phyloP scores from a whole-genome alignment of 53 echinoderm and acorn worm species.

The Crossaster papposus region DNA sequence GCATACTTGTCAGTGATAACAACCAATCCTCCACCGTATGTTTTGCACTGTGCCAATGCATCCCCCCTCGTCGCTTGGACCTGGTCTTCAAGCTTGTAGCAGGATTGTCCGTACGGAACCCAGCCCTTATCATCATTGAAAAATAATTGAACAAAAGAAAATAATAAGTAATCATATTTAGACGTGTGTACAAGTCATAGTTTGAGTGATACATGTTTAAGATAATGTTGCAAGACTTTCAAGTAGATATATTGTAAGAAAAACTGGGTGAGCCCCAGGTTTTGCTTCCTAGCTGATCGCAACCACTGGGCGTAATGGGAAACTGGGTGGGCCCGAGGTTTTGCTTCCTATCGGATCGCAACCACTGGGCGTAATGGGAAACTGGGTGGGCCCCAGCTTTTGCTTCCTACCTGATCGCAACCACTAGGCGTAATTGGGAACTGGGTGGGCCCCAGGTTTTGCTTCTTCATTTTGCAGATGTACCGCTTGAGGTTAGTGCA shows the following conservation, averaged over 20 bases:
- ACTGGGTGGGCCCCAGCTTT: no score
- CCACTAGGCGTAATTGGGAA: slow-evolving; percentile 52
- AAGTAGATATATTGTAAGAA: no score
- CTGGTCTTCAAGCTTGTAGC: slow-evolving; percentile 72
- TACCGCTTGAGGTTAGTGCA: slow-evolving; percentile 63
- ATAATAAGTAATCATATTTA: not conserved
- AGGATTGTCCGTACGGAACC: slow-evolving; percentile 79
- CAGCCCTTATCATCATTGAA: slow-evolving; percentile 66
- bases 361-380: no score
- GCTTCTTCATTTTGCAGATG: slow-evolving; percentile 72
- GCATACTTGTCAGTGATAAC: slow-evolving; percentile 73
- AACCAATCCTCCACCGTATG: slow-evolving; percentile 65
- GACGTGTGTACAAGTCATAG: no score
- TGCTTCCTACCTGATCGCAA: slow-evolving; percentile 35
- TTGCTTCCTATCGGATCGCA: no score
- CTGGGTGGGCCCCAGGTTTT: slow-evolving; percentile 47
- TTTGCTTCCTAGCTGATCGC: slow-evolving; percentile 25
- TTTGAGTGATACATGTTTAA: no score
- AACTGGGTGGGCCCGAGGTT: slow-evolving; percentile 43
- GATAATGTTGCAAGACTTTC: no score
- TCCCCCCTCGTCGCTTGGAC: slow-evolving; percentile 54
- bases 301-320: slow-evolving; percentile 53
- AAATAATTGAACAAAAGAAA: not conserved
- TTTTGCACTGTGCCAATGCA: slow-evolving; percentile 67
- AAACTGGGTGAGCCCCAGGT: no score